These are phyloP conservation scores for Notodonta ziczac DNA, from an alignment of 2,888 invertebrate species.

Conservation along the genomic window DNA sequence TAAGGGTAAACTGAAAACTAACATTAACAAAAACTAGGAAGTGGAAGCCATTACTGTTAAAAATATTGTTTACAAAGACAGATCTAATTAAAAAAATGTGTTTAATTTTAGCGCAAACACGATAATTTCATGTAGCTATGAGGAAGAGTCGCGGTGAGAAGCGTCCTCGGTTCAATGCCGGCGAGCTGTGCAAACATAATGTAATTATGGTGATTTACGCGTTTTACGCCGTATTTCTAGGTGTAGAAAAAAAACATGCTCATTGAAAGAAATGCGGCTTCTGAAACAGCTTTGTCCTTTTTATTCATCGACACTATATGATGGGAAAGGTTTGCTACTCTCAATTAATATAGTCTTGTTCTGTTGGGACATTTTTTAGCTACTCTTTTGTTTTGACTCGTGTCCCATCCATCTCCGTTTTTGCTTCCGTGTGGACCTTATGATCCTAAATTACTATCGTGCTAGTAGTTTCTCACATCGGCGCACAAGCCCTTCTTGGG, in stretches of 20 bases:
- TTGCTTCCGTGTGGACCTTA: too few species aligned
- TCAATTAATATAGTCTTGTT: too few species aligned
- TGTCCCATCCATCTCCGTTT: too few species aligned
- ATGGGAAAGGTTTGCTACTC: too few species aligned
- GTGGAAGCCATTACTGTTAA: not conserved
- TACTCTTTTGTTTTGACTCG: too few species aligned
- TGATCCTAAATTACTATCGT: too few species aligned
- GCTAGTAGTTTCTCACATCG: not conserved
- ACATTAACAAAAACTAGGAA: not conserved
- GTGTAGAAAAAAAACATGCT: not conserved
- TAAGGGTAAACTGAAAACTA: too few species aligned
- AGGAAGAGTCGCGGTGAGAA: conserved; percentile 7
- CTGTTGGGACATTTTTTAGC: too few species aligned
- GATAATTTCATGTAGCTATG: conserved; percentile 2
- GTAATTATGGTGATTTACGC: conserved; percentile 6
- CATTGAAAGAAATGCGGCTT: not conserved
- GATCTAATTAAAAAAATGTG: conserved; percentile 17
- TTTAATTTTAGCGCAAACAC: conserved; percentile 11
- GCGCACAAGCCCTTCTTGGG: not conserved
- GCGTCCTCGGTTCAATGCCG: conserved; percentile 9
- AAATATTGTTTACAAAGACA: conserved; percentile 2
- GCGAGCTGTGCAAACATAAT: conserved; percentile 4
- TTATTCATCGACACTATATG: too few species aligned
- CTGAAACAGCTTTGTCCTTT: not conserved
- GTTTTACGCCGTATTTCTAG: not conserved